Evolutionary conservation across 2,888 invertebrate species (phyloP), one percentile per base, ranked within the genome.

Genomic region (Seladonia tumulorum): DNA sequence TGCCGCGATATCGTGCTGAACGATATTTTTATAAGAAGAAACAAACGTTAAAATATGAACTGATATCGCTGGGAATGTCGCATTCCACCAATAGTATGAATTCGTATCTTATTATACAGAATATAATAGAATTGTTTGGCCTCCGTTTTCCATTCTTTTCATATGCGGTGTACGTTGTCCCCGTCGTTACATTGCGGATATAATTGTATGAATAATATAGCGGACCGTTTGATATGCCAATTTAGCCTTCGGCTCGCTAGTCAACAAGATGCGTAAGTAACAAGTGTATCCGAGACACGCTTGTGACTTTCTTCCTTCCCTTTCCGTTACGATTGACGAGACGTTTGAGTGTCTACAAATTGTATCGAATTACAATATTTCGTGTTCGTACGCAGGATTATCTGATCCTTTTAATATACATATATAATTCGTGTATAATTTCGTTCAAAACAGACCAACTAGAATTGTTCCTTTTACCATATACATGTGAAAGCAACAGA

Each of bases 181-280:
- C 12, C 39, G 68, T 39, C 68, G 1, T 68, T 68, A 39, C 39
- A 5, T n/a, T 70, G 42, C n/a, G 5, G n/a, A 42, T 42, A 70
- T 70, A 70, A 70, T 70, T 70, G 70, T 70, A 70, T 70, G 70
- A 70, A 70, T 70, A 70, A 70, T 42, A 42, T 7, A 70, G n/a
- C 70, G 42, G 70, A 35, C n/a, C 42, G 42, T 70, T 42, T 42
- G 39, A 70, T n/a, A 42, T n/a, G 22, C 42, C 70, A 42, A 70
- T 70, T 70, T 42, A n/a, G 42, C 42, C 39, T 39, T 5, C 42
- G n/a, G 42, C 14, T n/a, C 2, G 42, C n/a, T n/a, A 42, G 70
- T n/a, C 42, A n/a, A 42, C 42, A 14, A 12, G 42, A 70, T 70
- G 42, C 70, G 70, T 70, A 70, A 42, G 70, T 70, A 70, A 45